Evolutionary conservation across 2,888 invertebrate species (phyloP), one percentile per base, ranked within the genome.

Genomic region (Melipona bicolor): DNA sequence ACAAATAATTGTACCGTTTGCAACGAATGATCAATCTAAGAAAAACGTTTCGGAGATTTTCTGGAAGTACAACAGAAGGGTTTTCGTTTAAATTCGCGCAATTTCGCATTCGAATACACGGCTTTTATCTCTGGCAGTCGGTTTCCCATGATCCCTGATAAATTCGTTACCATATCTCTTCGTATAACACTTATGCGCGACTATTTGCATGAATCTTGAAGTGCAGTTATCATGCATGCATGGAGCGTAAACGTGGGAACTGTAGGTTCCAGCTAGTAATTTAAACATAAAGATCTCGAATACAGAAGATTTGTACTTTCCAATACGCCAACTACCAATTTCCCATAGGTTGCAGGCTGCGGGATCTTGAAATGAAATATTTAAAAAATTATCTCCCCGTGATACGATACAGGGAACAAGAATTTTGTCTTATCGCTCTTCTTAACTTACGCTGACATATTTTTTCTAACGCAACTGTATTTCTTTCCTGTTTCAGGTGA

Each of bases 401-500:
- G n/a, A n/a, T n/a, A 5, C 6, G 3, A n/a, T 9, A n/a, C n/a
- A 43, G 5, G 3, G 24, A 17, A 3, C 9, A 4, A 21, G 9
- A 27, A 65, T 24, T 56, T 49, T 1, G 17, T 17, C 13, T 24
- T 17, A 50, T 50, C 32, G 32, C 32, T 3, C 3, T 36, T 36
- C 36, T 36, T 1, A 1, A 9, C 9, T 9, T 36, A 1, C 36
- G n/a, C n/a, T 61, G 24, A 24, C 59, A 73, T 24, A 9, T 36
- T 43, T 49, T 15, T 32, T 27, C 49, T 75, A 67, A 81, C 24
- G 17, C 43, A 61, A 19, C 5, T 56, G 19, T 69, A 69, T 62
- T 71, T 52, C 15, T 59, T 83, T 83, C 85, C 67, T 80, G 85
- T 91, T 89, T 69, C 87, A 91, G 91, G 91, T 89, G 80, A 91